Percentiles rank a stretch among this genome's conserved stretches.
These are phyloP conservation scores for Lasioglossum morio DNA, from an alignment of 2,888 invertebrate species.

Conservation along the genomic window DNA sequence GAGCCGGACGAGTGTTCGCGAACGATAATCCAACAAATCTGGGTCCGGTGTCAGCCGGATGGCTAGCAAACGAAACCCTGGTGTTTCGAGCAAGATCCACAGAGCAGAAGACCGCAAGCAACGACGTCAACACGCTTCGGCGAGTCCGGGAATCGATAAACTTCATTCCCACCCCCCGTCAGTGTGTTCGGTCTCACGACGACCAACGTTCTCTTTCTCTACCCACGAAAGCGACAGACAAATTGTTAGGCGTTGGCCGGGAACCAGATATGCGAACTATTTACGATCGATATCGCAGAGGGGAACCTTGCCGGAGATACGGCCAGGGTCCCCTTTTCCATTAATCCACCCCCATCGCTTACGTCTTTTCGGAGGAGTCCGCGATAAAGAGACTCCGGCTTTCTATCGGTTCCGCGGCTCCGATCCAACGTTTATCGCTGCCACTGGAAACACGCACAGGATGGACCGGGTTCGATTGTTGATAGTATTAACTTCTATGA, in stretches of 20 bases:
- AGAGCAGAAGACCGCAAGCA: slow-evolving; percentile 4
- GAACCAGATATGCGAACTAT: slow-evolving; percentile 52
- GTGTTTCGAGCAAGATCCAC: neutral
- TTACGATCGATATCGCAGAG: slow-evolving; percentile 40
- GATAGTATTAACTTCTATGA: too few species aligned
- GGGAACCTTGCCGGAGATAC: neutral
- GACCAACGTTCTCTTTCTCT: neutral
- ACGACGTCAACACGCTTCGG: slow-evolving; percentile 28
- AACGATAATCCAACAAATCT: neutral
- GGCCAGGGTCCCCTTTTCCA: neutral
- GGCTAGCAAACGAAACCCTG: neutral
- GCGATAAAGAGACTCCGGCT: neutral
- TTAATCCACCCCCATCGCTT: neutral
- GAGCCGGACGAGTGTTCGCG: neutral
- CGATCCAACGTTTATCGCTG: neutral
- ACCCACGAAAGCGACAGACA: slow-evolving; percentile 31
- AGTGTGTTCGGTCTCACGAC: neutral
- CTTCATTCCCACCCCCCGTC: slow-evolving; percentile 28
- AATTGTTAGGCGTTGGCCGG: slow-evolving; percentile 50
- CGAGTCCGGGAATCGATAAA: slow-evolving; percentile 39
- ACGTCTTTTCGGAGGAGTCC: neutral
- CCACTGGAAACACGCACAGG: neutral
- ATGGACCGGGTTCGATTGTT: too few species aligned
- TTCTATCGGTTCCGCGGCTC: neutral
- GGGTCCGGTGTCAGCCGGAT: neutral